Percentiles rank a stretch among this genome's conserved stretches.
Evolutionary conservation across 2,797 vertebrate genomes (phyloP).

Genomic region (Sebastolobus altivelis): DNA sequence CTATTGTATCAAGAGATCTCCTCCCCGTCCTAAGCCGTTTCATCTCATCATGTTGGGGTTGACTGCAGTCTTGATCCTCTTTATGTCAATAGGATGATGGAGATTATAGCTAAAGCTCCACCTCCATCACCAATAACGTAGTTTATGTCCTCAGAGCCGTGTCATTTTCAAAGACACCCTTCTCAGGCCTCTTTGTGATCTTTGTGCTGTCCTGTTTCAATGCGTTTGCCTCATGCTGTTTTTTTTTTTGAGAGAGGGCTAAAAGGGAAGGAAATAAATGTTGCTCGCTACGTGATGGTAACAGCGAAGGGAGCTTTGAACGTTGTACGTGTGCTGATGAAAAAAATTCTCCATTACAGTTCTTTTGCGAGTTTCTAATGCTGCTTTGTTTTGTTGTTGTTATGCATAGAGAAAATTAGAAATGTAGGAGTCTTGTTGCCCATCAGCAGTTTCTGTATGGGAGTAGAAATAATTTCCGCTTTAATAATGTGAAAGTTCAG

Average conservation of each 20-base stretch:
- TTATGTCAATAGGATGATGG: constrained; percentile 81
- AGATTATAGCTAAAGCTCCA: constrained; percentile 77
- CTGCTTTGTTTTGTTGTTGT: constrained; percentile 29
- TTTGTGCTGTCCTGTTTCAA: constrained; percentile 15
- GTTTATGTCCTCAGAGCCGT: constrained; percentile 71
- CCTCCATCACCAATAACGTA: constrained; percentile 74
- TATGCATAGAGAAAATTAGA: constrained; percentile 23
- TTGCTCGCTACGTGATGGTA: not conserved
- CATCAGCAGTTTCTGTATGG: constrained; percentile 34
- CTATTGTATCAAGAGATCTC: constrained; percentile 69
- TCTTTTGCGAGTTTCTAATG: not conserved
- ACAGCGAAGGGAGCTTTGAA: constrained; percentile 23
- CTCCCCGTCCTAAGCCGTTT: constrained; percentile 62
- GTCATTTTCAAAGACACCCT: constrained; percentile 66
- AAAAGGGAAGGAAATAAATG: constrained; percentile 19
- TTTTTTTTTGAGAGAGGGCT: constrained; percentile 6
- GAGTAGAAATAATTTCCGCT: constrained; percentile 23
- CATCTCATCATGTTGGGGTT: constrained; percentile 73
- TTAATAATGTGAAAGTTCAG: constrained; percentile 22
- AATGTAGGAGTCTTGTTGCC: constrained; percentile 24
- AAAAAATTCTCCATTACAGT: constrained; percentile 13
- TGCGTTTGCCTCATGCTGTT: constrained; percentile 8
- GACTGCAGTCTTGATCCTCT: constrained; percentile 78
- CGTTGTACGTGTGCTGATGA: not conserved
- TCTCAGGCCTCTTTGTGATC: constrained; percentile 36